Evolutionary conservation across 2,888 invertebrate species (phyloP), one percentile per base, ranked within the genome.

Genomic region (Allacma fusca): DNA sequence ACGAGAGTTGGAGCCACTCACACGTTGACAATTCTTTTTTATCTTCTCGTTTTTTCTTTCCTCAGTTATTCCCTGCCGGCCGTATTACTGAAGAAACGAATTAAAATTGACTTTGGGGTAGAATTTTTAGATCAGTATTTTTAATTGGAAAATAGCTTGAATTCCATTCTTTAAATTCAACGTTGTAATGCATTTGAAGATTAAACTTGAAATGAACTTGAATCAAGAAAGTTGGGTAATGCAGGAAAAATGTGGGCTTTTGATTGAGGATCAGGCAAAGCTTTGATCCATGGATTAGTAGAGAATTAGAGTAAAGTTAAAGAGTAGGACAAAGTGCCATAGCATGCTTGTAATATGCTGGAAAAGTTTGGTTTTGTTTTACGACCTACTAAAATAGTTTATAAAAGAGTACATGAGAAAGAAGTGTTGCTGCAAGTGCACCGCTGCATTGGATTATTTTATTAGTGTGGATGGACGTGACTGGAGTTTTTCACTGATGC

Each of bases 371-470:
- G 50, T 50, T 65, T 62, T 73, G 62, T 73, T 74, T 74, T 65
- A 74, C 65, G 74, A 74, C 74, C 65, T 74, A 65, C 65, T 74
- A 74, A 74, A 74, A 65, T 74, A 65, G 74, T 74, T 74, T 44
- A 28, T 40, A 19, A 40, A 40, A 19, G 19, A 24, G 72, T 34
- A 34, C 29, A 28, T 29, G 44, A 44, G 74, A 28, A 64, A 44
- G 67, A 64, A 64, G 29, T 24, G 62, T 4, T 9, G 72, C 26
- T 74, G 74, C 74, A 74, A 74, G 74, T 74, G 74, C 74, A 74
- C 34, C 59, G 50, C 64, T 65, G 74, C 74, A 74, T 50, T 65
- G 65, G 74, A 74, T 74, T 74, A 74, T 74, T 74, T 74, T 74
- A 74, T 74, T 74, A 65, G 74, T 74, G 65, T 74, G 65, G n/a